Evolutionary conservation across 2,888 invertebrate species (phyloP).

Genomic region (Caenorhabditis sinica): DNA sequence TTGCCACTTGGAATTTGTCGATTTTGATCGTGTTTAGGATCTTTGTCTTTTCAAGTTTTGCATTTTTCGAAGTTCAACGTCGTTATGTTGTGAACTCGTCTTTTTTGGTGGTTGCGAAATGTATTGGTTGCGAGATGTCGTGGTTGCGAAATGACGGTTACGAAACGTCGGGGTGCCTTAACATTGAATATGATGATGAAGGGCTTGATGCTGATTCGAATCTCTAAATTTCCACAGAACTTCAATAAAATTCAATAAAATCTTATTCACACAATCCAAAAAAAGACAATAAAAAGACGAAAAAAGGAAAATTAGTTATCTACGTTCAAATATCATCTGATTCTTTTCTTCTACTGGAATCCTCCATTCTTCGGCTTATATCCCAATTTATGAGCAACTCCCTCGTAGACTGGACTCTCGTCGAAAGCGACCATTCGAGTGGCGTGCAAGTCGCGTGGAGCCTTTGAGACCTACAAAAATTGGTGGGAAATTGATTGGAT

Average conservation of each 20-base stretch:
- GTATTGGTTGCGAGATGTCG: too few species aligned
- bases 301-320: constrained; percentile 1
- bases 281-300: not conserved
- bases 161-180: too few species aligned
- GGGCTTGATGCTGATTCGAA: too few species aligned
- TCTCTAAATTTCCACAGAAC: too few species aligned
- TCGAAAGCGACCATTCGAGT: constrained; percentile 73
- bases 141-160: too few species aligned
- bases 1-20: too few species aligned
- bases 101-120: too few species aligned
- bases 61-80: too few species aligned
- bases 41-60: too few species aligned
- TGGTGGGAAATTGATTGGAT: not conserved
- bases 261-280: constrained; percentile 20
- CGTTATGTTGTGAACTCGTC: too few species aligned
- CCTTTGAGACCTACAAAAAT: constrained; percentile 68
- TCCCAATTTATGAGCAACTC: constrained; percentile 80
- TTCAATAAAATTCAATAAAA: constrained; percentile 22
- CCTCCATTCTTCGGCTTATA: constrained; percentile 79
- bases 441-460: constrained; percentile 70
- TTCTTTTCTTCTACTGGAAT: constrained; percentile 68
- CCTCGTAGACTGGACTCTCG: constrained; percentile 78
- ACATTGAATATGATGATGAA: too few species aligned
- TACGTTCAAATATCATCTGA: not conserved
- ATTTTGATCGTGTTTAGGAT: too few species aligned